Evolutionary conservation across 2,113 vertebrate genomes (phyloP), one percentile per base, ranked within the genome.

Genomic region (Phoxinus phoxinus): DNA sequence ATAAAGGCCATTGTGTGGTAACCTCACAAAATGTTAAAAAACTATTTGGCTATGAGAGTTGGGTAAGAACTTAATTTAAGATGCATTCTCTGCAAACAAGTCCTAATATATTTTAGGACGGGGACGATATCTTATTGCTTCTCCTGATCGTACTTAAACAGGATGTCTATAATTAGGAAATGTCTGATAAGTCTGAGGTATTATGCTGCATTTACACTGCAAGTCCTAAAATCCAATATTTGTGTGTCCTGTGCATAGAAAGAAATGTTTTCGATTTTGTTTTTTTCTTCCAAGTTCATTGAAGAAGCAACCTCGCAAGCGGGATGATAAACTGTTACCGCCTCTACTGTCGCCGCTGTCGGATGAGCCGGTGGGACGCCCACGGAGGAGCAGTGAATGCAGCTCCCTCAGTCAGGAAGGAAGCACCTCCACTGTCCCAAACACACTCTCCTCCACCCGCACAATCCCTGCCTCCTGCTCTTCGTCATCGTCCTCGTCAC

Each of bases 261-360:
- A 75, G 46, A 75, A 7, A 75, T 78, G 30, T 32, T 78, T 58
- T 58, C 19, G n/a, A 0, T 73, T 21, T 77, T 5, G 74, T 37
- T 56, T 71, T 53, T 21, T 21, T 56, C 21, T 61, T 25, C 15
- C 44, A 79, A 88, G 89, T 44, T 73, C 94, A 2, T 91, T 95
- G 25, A 97, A 96, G 93, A 98, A 97, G 92, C 92, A 94, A 91
- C 92, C 96, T 25, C 95, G 96, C 80, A 96, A 95, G 85, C 95
- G 94, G 83, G 96, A 98, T 74, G 97, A 97, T 86, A 98, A 97
- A 90, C 93, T 97, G 2, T 96, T 98, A 11, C 98, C 97, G 10
- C 97, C 97, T 46, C 95, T 97, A 0, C 89, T 99, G 87, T 99
- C 98, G 1, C 97, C 97, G 0, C 93, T 98, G 83, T 91, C 96